These are phyloP conservation scores for Synanthedon tipuliformis DNA, from an alignment of 2,888 invertebrate species.

Conservation along the genomic window DNA sequence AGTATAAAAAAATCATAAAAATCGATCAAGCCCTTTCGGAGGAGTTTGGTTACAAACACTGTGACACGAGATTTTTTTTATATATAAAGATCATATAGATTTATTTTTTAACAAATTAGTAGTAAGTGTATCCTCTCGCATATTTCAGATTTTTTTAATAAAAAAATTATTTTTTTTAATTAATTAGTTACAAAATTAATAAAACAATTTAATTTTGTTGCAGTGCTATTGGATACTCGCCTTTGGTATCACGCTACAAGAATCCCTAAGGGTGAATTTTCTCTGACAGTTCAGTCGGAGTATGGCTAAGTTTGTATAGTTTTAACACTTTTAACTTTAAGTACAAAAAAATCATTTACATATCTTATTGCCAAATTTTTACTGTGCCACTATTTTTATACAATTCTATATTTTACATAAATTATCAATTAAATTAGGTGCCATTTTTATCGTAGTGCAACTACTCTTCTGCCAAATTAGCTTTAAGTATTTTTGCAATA, in stretches of 20 bases:
- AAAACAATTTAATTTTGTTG: slow-evolving; percentile 20
- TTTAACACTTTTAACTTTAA: too few relatives aligned
- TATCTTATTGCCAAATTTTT: slow-evolving; percentile 59
- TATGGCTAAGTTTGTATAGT: slow-evolving; percentile 74
- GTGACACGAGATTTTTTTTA: too few relatives aligned
- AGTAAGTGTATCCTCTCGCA: too few relatives aligned
- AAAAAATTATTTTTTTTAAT: too few relatives aligned
- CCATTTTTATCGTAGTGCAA: slow-evolving; percentile 52
- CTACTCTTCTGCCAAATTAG: slow-evolving; percentile 28
- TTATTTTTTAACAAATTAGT: background rate
- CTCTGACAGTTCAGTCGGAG: slow-evolving; percentile 90
- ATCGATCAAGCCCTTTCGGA: too few relatives aligned
- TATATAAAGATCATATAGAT: too few relatives aligned
- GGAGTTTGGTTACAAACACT: background rate
- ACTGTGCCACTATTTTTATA: slow-evolving; percentile 14
- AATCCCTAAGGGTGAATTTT: slow-evolving; percentile 83
- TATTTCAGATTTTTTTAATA: too few relatives aligned
- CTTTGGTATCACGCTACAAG: slow-evolving; percentile 92
- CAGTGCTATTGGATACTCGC: slow-evolving; percentile 88
- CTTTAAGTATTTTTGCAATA: slow-evolving; percentile 28
- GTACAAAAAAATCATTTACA: slow-evolving; percentile 44
- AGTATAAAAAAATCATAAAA: too few relatives aligned
- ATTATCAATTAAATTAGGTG: slow-evolving; percentile 27
- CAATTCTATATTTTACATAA: slow-evolving; percentile 14
- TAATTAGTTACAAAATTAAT: too few relatives aligned